Percentiles rank a stretch among this genome's conserved stretches.
phyloP scores from a whole-genome alignment of 2,888 invertebrate genomes.

The Celastrina argiolus region DNA sequence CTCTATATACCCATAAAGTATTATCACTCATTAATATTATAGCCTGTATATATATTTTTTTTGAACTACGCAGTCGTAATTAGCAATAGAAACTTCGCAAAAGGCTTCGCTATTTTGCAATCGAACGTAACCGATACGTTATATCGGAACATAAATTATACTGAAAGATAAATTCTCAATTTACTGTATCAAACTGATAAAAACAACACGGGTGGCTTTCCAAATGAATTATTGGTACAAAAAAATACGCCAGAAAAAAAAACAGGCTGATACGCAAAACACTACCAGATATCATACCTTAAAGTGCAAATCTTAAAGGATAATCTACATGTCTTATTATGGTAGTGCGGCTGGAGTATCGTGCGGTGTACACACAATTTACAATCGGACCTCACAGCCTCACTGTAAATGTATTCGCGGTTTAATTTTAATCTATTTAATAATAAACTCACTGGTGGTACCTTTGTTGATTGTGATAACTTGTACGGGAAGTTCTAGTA shows the following conservation, averaged over 20 bases:
- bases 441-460: not conserved
- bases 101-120: too few relatives aligned
- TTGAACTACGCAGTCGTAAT: too few relatives aligned
- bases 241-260: not conserved
- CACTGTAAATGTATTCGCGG: constrained; percentile 14
- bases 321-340: constrained; percentile 39
- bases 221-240: not conserved
- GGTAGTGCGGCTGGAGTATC: constrained; percentile 34
- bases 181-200: not conserved
- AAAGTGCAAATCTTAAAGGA: constrained; percentile 36
- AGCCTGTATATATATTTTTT: too few relatives aligned
- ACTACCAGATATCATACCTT: constrained; percentile 7
- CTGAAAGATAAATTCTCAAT: not conserved
- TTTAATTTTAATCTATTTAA: constrained; percentile 22
- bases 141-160: not conserved
- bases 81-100: too few relatives aligned
- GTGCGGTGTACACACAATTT: constrained; percentile 28
- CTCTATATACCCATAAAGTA: too few relatives aligned
- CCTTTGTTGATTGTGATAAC: not conserved
- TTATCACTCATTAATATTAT: too few relatives aligned
- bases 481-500: not conserved
- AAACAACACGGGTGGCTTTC: not conserved
- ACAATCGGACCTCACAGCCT: constrained; percentile 21
- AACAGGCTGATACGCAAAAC: too few relatives aligned
- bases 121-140: not conserved